A percentile compares a stretch with the other conserved stretches of the same genome.
phyloP scores from a whole-genome alignment of 2,113 vertebrate genomes.

The Colossoma macropomum region DNA sequence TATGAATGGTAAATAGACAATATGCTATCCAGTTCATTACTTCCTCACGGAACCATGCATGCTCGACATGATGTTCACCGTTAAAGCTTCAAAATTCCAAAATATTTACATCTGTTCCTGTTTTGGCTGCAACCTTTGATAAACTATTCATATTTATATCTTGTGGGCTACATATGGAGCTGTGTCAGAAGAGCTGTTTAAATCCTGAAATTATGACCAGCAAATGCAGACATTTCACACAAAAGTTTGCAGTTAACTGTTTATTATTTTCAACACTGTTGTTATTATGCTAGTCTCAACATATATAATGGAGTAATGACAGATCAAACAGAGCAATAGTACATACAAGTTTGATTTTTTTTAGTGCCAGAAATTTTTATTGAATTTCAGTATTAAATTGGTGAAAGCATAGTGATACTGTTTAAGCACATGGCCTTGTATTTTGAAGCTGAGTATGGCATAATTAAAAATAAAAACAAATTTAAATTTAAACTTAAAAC shows the following conservation, averaged over 20 bases:
- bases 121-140: neutral
- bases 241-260: neutral
- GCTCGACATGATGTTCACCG: neutral
- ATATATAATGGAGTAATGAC: neutral
- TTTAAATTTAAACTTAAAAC: no score
- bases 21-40: conserved; percentile 4
- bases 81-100: neutral
- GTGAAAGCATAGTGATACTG: no score
- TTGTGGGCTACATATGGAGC: neutral
- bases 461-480: no score
- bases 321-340: no score
- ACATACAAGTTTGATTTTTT: no score
- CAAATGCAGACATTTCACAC: neutral
- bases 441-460: no score
- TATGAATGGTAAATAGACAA: conserved; percentile 3
- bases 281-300: neutral
- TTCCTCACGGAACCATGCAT: neutral
- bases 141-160: neutral
- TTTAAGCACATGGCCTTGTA: no score
- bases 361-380: neutral
- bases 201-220: neutral
- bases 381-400: no score
- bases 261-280: neutral
- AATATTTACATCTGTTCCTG: neutral
- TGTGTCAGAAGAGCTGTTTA: neutral